Base-by-base conservation (phyloP, 2,113 vertebrate species). In the Poeciliopsis occidentalis region DNA sequence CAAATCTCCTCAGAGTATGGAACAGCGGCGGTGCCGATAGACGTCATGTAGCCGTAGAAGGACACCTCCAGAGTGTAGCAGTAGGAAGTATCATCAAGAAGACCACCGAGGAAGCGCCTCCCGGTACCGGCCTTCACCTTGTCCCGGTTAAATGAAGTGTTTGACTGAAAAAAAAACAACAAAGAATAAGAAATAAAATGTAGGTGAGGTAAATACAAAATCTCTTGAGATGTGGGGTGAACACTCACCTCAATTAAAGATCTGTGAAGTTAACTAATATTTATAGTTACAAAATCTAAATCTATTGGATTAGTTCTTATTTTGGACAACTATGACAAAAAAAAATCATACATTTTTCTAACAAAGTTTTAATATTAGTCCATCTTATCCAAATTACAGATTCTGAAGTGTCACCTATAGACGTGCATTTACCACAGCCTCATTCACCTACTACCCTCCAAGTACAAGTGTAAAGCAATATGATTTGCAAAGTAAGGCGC, bases 11-110 rank as follows among this genome's bases (percentile, higher is more conserved):
- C 97, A 0, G 96, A 98, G 94, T 99, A 99, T 62, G 98, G 97
- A 65, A 99, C 95, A 0, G 97, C 92, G 12, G 94, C 83, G 0
- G 91, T 89, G 87, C 94, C 93, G 30, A 94, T 96, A 2, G 93
- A 92, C 1, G 94, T 73, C 67, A 98, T 83, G 89, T 98, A 99
- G 90, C 97, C 98, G 93, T 97, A 99, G 95, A 99, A 99, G 17
- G 98, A 99, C 85, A 99, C 97, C 89, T 99, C 98, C 26, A 99
- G 94, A 0, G 98, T 99, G 92, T 99, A 99, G 95, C 97, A 99
- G 79, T 97, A 98, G 77, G 97, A 99, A 0, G 95, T 95, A 77
- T 99, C 95, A 5, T 99, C 97, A 31, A 99, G 89, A 64, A 99
- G 95, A 41, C 97, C 97, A 0, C 97, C 97, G 0, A 99, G 96